Evolutionary conservation across 2,888 invertebrate genomes (phyloP).

Genomic region (Tipula unca): DNA sequence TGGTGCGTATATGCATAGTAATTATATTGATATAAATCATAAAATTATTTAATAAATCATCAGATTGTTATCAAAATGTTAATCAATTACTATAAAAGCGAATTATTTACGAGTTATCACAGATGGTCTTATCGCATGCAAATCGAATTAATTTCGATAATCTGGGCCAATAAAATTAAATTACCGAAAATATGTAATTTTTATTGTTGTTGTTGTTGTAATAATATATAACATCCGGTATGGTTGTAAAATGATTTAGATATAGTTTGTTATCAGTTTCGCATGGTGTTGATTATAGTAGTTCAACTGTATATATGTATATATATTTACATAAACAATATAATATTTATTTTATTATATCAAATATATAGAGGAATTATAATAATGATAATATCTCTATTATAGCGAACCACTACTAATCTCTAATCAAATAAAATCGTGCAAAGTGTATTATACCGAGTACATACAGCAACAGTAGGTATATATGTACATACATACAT

Average conservation of each 20-base stretch:
- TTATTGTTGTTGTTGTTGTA: no score
- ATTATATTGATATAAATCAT: background rate
- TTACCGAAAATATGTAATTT: background rate
- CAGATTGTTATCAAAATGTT: background rate
- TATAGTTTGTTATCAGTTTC: background rate
- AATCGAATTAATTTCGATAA: background rate
- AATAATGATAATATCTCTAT: background rate
- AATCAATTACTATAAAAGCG: background rate
- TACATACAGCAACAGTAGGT: background rate
- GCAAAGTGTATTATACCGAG: background rate
- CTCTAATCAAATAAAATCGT: background rate
- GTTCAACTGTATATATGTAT: background rate
- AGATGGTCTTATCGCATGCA: background rate
- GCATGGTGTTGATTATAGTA: background rate
- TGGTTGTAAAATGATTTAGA: background rate
- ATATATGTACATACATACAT: no score
- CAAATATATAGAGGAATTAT: background rate
- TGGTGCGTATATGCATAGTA: no score
- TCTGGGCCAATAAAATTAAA: background rate
- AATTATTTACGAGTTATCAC: background rate
- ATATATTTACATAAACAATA: background rate
- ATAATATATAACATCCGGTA: background rate
- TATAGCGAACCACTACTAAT: background rate
- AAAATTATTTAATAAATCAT: background rate
- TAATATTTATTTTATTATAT: background rate